Conservation (phyloP, 2,797 vertebrate species). For the Antennarius maculatus region DNA sequence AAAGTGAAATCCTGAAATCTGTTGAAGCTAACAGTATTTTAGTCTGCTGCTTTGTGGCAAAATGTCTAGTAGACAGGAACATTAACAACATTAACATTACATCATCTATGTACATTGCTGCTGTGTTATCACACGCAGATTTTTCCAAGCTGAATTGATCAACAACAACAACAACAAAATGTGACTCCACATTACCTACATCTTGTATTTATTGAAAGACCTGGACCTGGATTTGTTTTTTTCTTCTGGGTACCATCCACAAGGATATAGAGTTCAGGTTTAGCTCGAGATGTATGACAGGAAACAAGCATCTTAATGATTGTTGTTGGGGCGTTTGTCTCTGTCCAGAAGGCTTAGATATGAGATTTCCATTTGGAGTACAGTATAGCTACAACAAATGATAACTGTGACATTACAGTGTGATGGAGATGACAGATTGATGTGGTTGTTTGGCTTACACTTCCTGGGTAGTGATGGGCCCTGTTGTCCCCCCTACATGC, state of each 20-base stretch:
- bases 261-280: slow-evolving; percentile 33
- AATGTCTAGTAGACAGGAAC: too few relatives aligned
- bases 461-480: slow-evolving; percentile 32
- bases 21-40: too few relatives aligned
- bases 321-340: slow-evolving; percentile 33
- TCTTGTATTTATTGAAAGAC: too few relatives aligned
- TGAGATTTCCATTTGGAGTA: slow-evolving; percentile 41
- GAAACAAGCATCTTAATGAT: slow-evolving; percentile 9
- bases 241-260: neutral
- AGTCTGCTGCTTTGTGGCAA: too few relatives aligned
- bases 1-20: too few relatives aligned
- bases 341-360: slow-evolving; percentile 28
- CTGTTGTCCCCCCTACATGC: neutral
- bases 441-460: slow-evolving; percentile 36
- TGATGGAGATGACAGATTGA: slow-evolving; percentile 53
- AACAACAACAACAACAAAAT: too few relatives aligned
- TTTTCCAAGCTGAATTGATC: too few relatives aligned
- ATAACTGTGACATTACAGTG: slow-evolving; percentile 19
- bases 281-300: slow-evolving; percentile 3
- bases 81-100: too few relatives aligned
- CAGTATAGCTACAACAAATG: slow-evolving; percentile 23
- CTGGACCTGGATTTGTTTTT: neutral
- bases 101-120: too few relatives aligned
- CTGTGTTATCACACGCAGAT: too few relatives aligned
- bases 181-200: too few relatives aligned